These are phyloP conservation scores for Drosophila malerkotliana DNA, from an alignment of 1,140 invertebrate species.

Conservation along the genomic window DNA sequence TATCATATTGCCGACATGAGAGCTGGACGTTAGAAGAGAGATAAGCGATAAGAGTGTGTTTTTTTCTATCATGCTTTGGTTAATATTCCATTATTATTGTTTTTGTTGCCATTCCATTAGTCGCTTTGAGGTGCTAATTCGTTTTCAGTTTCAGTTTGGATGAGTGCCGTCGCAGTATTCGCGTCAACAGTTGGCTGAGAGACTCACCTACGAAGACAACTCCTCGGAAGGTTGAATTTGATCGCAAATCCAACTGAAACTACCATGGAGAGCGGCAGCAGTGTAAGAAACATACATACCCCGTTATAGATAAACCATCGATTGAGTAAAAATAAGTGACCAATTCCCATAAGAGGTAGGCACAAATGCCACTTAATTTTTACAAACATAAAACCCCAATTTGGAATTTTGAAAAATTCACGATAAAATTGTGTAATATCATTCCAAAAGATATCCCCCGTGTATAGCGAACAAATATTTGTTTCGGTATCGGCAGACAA, in stretches of 20 bases:
- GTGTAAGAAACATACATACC: neutral
- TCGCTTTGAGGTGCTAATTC: constrained; percentile 38
- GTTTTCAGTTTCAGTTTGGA: constrained; percentile 18
- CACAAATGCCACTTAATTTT: too few relatives aligned
- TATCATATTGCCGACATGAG: neutral
- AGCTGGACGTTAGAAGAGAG: constrained; percentile 5
- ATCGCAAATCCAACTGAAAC: neutral
- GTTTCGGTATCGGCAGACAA: too few relatives aligned
- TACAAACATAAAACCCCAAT: too few relatives aligned
- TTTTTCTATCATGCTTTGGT: constrained; percentile 17
- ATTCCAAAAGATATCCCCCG: too few relatives aligned
- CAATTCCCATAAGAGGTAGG: too few relatives aligned
- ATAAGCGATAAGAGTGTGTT: constrained; percentile 20
- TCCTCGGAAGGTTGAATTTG: constrained; percentile 1
- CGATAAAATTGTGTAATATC: too few relatives aligned
- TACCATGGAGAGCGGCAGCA: constrained; percentile 6
- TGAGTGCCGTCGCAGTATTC: neutral
- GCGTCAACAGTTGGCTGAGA: constrained; percentile 5
- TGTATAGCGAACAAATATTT: too few relatives aligned
- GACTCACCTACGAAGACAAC: constrained; percentile 4
- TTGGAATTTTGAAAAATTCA: too few relatives aligned
- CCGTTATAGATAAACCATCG: neutral
- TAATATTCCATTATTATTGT: constrained; percentile 4
- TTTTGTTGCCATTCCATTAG: neutral
- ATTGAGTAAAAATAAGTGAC: too few relatives aligned